Evolutionary conservation across 2,797 vertebrate species (phyloP).

Genomic region (Loriculus beryllinus): DNA sequence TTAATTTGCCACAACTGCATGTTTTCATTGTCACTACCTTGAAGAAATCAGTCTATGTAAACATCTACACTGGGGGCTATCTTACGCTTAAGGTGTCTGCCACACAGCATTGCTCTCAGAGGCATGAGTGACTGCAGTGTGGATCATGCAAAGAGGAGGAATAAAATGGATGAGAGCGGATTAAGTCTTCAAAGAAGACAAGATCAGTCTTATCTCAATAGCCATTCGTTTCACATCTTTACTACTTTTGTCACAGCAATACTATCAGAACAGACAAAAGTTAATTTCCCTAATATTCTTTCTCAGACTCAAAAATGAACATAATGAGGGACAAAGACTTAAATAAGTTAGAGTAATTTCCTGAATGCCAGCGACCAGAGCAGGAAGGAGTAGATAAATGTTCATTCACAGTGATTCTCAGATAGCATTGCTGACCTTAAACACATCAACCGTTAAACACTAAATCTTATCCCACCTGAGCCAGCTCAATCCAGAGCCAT

Average conservation of each 20-base stretch:
- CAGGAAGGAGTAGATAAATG: neutral
- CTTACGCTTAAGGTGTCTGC: neutral
- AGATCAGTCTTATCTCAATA: constrained; percentile 27
- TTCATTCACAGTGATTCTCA: neutral
- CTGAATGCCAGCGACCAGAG: neutral
- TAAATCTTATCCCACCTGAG: neutral
- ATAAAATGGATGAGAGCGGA: neutral
- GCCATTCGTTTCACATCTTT: constrained; percentile 29
- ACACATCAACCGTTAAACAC: neutral
- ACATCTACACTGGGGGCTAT: neutral
- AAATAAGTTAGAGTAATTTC: constrained; percentile 36
- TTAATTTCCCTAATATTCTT: constrained; percentile 30
- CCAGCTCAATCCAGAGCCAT: neutral
- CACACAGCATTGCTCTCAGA: neutral
- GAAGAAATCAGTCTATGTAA: neutral
- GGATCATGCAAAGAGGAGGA: neutral
- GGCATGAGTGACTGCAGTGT: neutral
- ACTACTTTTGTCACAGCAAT: constrained; percentile 18
- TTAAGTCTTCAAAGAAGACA: constrained; percentile 34
- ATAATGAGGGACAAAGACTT: neutral
- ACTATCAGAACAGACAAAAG: constrained; percentile 15
- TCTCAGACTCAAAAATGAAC: neutral
- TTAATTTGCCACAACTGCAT: neutral
- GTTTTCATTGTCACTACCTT: neutral
- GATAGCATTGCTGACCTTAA: neutral